Conservation (phyloP, 2,797 vertebrate species). For the Microhierax caerulescens region DNA sequence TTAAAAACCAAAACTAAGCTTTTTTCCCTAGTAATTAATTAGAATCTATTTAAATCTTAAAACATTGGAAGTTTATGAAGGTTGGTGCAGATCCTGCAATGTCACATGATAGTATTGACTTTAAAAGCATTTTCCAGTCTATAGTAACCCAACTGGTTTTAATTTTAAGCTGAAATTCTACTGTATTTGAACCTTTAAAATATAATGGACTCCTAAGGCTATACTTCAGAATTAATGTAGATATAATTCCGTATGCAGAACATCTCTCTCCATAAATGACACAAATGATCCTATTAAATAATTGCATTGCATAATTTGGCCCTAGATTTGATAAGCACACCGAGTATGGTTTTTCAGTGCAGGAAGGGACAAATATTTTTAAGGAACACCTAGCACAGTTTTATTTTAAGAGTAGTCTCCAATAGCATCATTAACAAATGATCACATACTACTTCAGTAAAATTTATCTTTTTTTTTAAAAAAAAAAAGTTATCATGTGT, state of each 20-base stretch:
- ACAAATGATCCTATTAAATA: background rate
- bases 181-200: background rate
- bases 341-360: background rate
- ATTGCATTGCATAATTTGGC: background rate
- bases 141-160: background rate
- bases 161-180: background rate
- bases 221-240: background rate
- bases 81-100: background rate
- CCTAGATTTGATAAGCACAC: background rate
- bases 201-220: background rate
- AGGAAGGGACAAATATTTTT: background rate
- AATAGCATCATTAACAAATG: background rate
- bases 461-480: no score
- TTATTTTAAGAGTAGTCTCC: background rate
- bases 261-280: background rate
- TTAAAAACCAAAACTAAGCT: fast-evolving
- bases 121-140: background rate
- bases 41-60: background rate
- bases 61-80: background rate
- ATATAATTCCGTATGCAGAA: background rate
- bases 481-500: no score
- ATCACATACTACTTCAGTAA: background rate
- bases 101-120: background rate
- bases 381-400: background rate
- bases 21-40: background rate